Conservation (phyloP, 2,797 vertebrate genomes). For the Merluccius polli region DNA sequence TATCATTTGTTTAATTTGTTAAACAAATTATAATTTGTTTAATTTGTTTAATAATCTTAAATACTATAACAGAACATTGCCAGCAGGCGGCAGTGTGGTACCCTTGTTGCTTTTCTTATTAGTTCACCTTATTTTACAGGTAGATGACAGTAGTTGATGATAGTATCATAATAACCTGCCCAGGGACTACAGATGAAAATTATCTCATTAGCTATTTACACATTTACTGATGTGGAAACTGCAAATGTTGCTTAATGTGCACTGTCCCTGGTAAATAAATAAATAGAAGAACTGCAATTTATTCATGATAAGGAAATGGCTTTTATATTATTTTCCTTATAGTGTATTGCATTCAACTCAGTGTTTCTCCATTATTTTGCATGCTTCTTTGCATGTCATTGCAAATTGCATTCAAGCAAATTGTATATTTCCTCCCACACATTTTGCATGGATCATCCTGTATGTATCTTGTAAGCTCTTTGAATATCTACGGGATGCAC, state of each 20-base stretch:
- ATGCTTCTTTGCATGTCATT: constrained; percentile 59
- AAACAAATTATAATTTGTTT: no score
- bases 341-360: constrained; percentile 35
- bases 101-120: background rate
- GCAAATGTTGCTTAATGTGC: no score
- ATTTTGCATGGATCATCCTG: constrained; percentile 54
- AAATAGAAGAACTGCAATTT: constrained; percentile 3
- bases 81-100: background rate
- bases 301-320: background rate
- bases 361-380: constrained; percentile 49
- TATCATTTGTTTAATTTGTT: background rate
- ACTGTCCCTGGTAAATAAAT: no score
- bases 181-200: no score
- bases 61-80: background rate
- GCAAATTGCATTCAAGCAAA: constrained; percentile 32
- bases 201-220: no score
- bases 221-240: no score
- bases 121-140: background rate
- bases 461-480: background rate
- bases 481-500: background rate
- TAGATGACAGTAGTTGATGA: background rate
- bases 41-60: background rate
- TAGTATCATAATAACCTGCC: no score
- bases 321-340: background rate
- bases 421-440: constrained; percentile 48